Conservation (phyloP, 1,140 invertebrate genomes). For the Maniola jurtina region DNA sequence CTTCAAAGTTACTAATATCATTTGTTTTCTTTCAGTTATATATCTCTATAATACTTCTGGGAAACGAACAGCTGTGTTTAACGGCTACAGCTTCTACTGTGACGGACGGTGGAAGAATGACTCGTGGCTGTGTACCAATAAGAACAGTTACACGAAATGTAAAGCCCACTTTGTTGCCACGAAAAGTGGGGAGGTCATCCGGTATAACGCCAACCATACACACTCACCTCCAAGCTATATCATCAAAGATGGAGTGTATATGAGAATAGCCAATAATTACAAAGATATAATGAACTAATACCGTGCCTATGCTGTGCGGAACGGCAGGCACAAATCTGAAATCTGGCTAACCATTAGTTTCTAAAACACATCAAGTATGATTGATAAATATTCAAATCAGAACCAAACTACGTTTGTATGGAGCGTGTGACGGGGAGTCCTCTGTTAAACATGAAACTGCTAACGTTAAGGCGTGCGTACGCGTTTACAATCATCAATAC, state of each 20-base stretch:
- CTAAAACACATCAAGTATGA: too few species aligned
- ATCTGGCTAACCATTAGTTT: too few species aligned
- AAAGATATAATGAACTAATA: neutral
- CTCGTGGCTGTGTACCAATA: constrained; percentile 4
- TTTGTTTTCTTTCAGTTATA: constrained; percentile 18
- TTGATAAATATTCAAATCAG: too few species aligned
- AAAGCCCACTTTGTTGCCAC: constrained; percentile 13
- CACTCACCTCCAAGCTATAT: constrained; percentile 36
- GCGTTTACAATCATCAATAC: too few species aligned
- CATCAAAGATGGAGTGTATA: constrained; percentile 24
- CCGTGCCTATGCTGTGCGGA: too few species aligned
- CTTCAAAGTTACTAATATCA: too few species aligned
- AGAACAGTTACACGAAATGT: neutral
- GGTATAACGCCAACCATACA: constrained; percentile 22
- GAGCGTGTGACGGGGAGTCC: too few species aligned
- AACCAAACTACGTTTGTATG: too few species aligned
- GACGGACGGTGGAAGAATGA: constrained; percentile 11
- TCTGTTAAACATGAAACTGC: too few species aligned
- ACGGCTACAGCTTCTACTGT: constrained; percentile 24
- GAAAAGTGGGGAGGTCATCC: neutral
- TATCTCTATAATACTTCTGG: constrained; percentile 14
- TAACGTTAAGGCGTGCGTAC: too few species aligned
- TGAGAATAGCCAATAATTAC: constrained; percentile 11
- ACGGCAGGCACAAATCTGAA: too few species aligned
- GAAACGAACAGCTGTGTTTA: constrained; percentile 17